A percentile compares a stretch with the other conserved stretches of the same genome.
Evolutionary conservation across 2,888 invertebrate genomes (phyloP).

Genomic region (Punctoribates punctum): DNA sequence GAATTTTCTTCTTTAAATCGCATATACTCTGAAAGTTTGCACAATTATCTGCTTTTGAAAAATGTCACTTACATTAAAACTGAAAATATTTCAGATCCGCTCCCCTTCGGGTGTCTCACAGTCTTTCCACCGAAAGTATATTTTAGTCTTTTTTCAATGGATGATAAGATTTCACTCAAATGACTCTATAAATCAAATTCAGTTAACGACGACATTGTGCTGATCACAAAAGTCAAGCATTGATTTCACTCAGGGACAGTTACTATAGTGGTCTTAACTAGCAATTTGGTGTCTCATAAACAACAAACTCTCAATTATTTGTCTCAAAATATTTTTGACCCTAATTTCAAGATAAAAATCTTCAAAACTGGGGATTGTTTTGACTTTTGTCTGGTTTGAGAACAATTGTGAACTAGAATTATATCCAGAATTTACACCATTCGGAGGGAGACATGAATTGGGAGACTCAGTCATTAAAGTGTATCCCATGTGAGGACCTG

Average conservation of each 20-base stretch:
- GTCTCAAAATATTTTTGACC: no score
- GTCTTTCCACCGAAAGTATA: not conserved
- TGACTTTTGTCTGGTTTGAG: no score
- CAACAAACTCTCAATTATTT: no score
- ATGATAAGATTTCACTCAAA: slow-evolving; percentile 18
- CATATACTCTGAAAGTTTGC: slow-evolving; percentile 29
- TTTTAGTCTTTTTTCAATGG: slow-evolving; percentile 4
- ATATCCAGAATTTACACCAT: no score
- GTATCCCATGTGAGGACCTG: not conserved
- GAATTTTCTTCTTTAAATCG: slow-evolving; percentile 5
- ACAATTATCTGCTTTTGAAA: slow-evolving; percentile 35
- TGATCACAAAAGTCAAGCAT: slow-evolving; percentile 21
- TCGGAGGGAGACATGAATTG: not conserved
- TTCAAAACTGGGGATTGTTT: no score
- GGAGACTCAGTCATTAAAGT: slow-evolving; percentile 17
- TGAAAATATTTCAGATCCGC: slow-evolving; percentile 15
- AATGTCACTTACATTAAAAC: slow-evolving; percentile 34
- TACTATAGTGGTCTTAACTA: no score
- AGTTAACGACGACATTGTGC: slow-evolving; percentile 29
- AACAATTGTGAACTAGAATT: no score
- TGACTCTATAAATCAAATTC: slow-evolving; percentile 38
- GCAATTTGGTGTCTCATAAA: no score
- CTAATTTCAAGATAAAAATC: slow-evolving; percentile 3
- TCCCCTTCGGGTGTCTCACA: slow-evolving; percentile 34
- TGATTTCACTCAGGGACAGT: not conserved